Conservation (phyloP, 2,113 vertebrate genomes). For the Uropsilus gracilis region DNA sequence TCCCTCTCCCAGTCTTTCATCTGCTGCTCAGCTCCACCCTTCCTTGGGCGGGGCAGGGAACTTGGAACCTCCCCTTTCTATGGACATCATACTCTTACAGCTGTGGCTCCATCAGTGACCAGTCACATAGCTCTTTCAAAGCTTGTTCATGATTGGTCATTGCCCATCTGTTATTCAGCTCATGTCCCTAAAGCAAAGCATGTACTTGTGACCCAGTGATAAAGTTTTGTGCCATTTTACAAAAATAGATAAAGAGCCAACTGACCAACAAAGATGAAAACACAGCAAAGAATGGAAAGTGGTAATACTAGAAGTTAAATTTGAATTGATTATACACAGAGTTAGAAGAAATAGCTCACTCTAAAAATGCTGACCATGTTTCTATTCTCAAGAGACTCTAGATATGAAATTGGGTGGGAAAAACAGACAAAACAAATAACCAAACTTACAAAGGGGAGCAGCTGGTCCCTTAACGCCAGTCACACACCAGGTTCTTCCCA, state of each 20-base stretch:
- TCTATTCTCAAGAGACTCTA: background rate
- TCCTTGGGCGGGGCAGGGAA: no score
- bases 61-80: no score
- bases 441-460: no score
- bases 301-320: background rate
- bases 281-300: background rate
- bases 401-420: no score
- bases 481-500: no score
- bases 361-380: background rate
- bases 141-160: background rate
- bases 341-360: background rate
- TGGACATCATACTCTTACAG: background rate
- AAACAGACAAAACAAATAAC: no score
- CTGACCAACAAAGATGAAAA: background rate
- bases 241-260: background rate
- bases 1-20: no score
- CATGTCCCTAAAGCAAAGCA: background rate
- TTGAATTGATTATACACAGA: background rate
- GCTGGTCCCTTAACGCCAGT: no score
- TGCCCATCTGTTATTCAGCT: background rate
- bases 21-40: no score
- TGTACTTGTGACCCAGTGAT: background rate
- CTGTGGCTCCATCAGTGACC: background rate
- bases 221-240: background rate
- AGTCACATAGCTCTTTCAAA: conserved; percentile 26